These are phyloP conservation scores for Leuciscus idus DNA, from an alignment of 2,113 vertebrate species.

Conservation along the genomic window DNA sequence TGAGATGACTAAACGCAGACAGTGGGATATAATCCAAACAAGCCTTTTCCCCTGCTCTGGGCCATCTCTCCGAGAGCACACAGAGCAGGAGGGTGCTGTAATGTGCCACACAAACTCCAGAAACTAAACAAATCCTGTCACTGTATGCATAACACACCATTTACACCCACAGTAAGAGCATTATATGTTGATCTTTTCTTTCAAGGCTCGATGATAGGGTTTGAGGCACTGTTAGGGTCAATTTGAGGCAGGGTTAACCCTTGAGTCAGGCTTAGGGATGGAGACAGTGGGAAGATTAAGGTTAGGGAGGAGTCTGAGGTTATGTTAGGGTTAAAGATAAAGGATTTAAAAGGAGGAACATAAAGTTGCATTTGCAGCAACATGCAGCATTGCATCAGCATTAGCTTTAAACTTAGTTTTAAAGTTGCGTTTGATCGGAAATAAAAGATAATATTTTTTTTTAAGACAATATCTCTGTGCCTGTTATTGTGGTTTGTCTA, in stretches of 20 bases:
- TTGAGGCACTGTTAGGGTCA: not conserved
- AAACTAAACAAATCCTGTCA: slow-evolving; percentile 45
- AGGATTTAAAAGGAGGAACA: not conserved
- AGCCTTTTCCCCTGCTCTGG: not conserved
- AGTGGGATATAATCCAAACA: slow-evolving; percentile 37
- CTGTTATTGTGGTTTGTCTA: not conserved
- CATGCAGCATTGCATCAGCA: not conserved
- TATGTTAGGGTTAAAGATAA: slow-evolving; percentile 22
- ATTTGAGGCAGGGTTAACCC: not conserved
- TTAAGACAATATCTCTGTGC: not conserved
- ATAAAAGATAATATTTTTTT: not conserved
- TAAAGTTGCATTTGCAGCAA: not conserved
- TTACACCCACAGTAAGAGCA: slow-evolving; percentile 7
- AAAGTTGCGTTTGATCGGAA: not conserved
- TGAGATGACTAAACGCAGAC: slow-evolving; percentile 45
- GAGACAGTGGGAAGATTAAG: slow-evolving; percentile 14
- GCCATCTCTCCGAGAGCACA: slow-evolving; percentile 10
- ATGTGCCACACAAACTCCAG: slow-evolving; percentile 48
- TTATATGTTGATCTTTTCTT: not conserved
- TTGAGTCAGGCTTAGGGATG: not conserved
- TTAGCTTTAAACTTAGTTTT: not conserved
- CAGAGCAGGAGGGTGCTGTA: slow-evolving; percentile 14
- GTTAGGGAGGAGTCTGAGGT: slow-evolving; percentile 7
- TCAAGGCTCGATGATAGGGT: not conserved
- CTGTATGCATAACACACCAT: not conserved